phyloP scores from a whole-genome alignment of 2,888 invertebrate species.

The Macrosoma leucophasiata region DNA sequence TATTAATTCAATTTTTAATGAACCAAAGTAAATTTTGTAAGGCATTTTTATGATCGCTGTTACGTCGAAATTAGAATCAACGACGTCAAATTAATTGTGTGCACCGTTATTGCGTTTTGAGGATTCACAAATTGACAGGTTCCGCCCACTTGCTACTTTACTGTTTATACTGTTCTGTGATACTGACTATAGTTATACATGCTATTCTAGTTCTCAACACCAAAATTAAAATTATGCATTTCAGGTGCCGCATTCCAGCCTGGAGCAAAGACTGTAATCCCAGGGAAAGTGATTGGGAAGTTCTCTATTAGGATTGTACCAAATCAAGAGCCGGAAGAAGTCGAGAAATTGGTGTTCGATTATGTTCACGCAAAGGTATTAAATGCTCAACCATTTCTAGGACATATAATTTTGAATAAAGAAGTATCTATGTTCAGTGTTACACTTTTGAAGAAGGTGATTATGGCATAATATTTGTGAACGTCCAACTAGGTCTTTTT shows the following conservation, averaged over 20 bases:
- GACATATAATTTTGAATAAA: constrained; percentile 2
- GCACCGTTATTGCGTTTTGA: not conserved
- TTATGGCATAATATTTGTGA: too few relatives aligned
- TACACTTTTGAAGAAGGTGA: too few relatives aligned
- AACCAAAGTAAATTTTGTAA: too few relatives aligned
- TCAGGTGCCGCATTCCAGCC: constrained; percentile 89
- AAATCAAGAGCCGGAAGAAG: constrained; percentile 88
- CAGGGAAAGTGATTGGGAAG: constrained; percentile 94
- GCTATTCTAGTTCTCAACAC: too few relatives aligned
- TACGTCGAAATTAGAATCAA: too few relatives aligned
- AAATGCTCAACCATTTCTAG: constrained; percentile 1
- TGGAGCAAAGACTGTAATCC: constrained; percentile 97
- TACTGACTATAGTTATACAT: too few relatives aligned
- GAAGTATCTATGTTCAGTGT: too few relatives aligned
- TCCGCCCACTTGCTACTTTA: not conserved
- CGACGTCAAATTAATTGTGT: not conserved
- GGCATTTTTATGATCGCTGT: too few relatives aligned
- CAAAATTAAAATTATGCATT: too few relatives aligned
- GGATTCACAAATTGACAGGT: not conserved
- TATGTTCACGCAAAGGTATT: constrained; percentile 81
- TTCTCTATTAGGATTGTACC: constrained; percentile 99
- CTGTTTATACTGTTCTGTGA: too few relatives aligned
- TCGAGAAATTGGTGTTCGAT: constrained; percentile 86
- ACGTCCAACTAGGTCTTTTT: too few relatives aligned
- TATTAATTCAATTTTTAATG: too few relatives aligned